phyloP scores from a whole-genome alignment of 2,113 vertebrate genomes.

The Brachyhypopomus occidentalis region DNA sequence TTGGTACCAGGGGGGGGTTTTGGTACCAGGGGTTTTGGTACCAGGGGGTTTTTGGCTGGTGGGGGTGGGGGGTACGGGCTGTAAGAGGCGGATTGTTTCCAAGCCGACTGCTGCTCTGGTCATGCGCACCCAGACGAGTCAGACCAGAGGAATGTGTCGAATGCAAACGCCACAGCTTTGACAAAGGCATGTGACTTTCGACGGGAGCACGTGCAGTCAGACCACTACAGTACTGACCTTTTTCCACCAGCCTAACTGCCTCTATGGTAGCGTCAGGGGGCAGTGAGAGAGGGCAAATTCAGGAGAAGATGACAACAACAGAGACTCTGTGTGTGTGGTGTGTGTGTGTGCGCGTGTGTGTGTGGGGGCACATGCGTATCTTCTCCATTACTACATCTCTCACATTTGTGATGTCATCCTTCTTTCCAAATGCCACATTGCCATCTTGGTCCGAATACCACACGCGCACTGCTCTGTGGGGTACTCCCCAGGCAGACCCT shows the following conservation, averaged over 20 bases:
- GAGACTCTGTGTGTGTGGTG: slow-evolving; percentile 22
- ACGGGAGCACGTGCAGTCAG: slow-evolving; percentile 1
- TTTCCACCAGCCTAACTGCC: slow-evolving; percentile 25
- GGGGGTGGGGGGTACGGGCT: background rate
- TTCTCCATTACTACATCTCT: slow-evolving; percentile 51
- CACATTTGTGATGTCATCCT: slow-evolving; percentile 49
- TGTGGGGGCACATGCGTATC: background rate
- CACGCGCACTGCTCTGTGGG: slow-evolving; percentile 38
- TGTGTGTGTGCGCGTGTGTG: background rate
- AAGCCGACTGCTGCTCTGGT: slow-evolving; percentile 53
- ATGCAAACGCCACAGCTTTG: slow-evolving; percentile 75
- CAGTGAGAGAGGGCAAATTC: background rate
- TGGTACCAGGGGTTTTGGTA: background rate
- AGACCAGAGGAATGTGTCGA: slow-evolving; percentile 78
- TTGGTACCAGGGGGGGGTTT: no score
- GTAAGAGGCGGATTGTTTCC: slow-evolving; percentile 62
- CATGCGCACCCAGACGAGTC: slow-evolving; percentile 71
- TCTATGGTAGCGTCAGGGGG: slow-evolving; percentile 15
- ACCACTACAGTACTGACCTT: slow-evolving; percentile 45
- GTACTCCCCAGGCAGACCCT: slow-evolving; percentile 53
- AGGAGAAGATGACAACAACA: slow-evolving; percentile 29
- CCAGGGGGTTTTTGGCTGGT: background rate
- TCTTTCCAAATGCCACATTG: slow-evolving; percentile 12
- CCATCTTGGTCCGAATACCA: slow-evolving; percentile 58
- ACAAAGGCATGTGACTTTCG: slow-evolving; percentile 75